Percentiles rank a stretch among this genome's conserved stretches.
phyloP scores from a whole-genome alignment of 1,140 invertebrate genomes.

The Tetraneura akinire region DNA sequence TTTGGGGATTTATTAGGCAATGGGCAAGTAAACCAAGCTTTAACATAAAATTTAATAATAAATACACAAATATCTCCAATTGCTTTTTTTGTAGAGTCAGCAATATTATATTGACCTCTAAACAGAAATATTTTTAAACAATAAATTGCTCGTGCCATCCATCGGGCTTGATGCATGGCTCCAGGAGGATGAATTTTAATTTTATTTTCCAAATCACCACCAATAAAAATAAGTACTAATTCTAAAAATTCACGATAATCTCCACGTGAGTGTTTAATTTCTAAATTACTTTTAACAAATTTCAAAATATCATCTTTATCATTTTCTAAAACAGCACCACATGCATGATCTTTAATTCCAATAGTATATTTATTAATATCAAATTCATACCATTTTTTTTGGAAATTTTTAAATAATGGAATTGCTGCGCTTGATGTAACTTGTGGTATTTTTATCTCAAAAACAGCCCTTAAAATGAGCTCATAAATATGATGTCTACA shows the following conservation, averaged over 20 bases:
- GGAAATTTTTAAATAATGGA: conserved; percentile 52
- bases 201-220: too few species aligned
- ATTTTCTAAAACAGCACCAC: neutral
- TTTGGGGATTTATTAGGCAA: conserved; percentile 43
- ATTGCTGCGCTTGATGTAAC: conserved; percentile 50
- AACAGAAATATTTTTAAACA: too few species aligned
- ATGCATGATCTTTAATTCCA: conserved; percentile 17
- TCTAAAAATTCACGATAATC: too few species aligned
- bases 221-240: too few species aligned
- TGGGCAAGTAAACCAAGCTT: conserved; percentile 52
- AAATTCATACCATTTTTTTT: conserved; percentile 46
- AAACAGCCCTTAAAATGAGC: conserved; percentile 47
- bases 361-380: conserved; percentile 51
- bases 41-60: conserved; percentile 51
- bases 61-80: conserved; percentile 52
- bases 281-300: too few species aligned
- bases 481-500: conserved; percentile 54
- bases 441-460: conserved; percentile 45
- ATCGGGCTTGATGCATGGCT: conserved; percentile 58
- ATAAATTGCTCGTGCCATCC: conserved; percentile 57
- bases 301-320: too few species aligned
- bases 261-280: too few species aligned
- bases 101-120: conserved; percentile 36
- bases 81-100: conserved; percentile 8
- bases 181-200: too few species aligned